Evolutionary conservation across 2,888 invertebrate genomes (phyloP), one percentile per base, ranked within the genome.

Genomic region (Trachelus tabidus): DNA sequence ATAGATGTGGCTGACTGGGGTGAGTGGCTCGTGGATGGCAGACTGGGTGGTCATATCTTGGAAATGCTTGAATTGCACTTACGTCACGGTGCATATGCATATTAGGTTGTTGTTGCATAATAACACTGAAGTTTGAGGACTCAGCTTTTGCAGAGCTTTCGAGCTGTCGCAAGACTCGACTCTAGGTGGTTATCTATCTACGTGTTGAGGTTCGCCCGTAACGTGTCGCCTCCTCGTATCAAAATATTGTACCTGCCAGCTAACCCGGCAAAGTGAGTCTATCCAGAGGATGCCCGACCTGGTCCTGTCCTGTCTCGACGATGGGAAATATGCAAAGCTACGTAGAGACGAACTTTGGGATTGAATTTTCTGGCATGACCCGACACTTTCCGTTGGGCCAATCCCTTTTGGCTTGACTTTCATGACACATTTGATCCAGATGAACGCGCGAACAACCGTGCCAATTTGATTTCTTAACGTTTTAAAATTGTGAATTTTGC

Each of bases 241-340:
- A 82, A 87, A 87, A 87, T 87, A 87, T 84, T 82, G 83, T 81
- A 86, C 81, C 84, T 80, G 77, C 79, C 74, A 75, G 77, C 73
- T 73, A 73, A 73, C 30, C 75, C 69, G n/a, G 40, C 75, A 68
- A 74, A 34, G 34, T 73, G 75, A 69, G 75, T 76, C 74, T 74
- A 75, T 79, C 75, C 74, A 56, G 68, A 34, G 73, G 76, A 73
- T 76, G 74, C 23, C 75, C 68, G 68, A 6, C 9, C 23, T 56
- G 23, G 23, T 2, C 56, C 2, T 9, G 56, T 56, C 2, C 56
- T 9, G 56, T 56, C 23, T 23, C 9, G 56, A 56, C 56, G 23
- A 37, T 40, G 23, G 37, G 56, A 74, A 71, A 74, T 76, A 78
- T 12, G 78, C 74, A 75, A 76, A 80, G 75, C 68, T 68, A 56